These are phyloP conservation scores for Squalus acanthias DNA, from an alignment of 2,797 vertebrate genomes.

Conservation along the genomic window DNA sequence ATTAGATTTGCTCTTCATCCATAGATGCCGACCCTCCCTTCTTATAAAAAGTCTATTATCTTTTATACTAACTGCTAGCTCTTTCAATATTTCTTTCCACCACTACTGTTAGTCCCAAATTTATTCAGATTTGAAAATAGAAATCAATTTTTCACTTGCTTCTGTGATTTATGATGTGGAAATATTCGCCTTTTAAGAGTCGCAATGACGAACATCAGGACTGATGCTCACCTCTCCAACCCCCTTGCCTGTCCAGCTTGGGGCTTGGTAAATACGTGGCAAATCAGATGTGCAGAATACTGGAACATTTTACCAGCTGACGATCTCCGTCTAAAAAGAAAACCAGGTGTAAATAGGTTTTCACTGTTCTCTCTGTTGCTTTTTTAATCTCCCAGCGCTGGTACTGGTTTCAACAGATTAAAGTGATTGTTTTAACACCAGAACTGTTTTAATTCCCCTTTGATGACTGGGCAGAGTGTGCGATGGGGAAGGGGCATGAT, in stretches of 20 bases:
- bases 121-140: not conserved
- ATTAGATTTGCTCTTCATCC: not conserved
- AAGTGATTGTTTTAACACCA: not conserved
- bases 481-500: conserved; percentile 41
- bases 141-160: not conserved
- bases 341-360: not conserved
- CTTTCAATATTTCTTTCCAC: not conserved
- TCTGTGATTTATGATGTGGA: not conserved
- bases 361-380: not conserved
- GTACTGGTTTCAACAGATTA: not conserved
- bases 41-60: not conserved
- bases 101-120: not conserved
- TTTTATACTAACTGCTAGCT: not conserved
- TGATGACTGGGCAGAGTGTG: conserved; percentile 39
- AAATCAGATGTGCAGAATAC: not conserved
- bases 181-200: not conserved
- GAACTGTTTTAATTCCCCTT: not conserved
- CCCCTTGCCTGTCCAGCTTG: not conserved
- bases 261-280: not conserved
- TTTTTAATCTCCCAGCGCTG: too few species aligned
- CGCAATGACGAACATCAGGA: not conserved
- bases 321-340: not conserved
- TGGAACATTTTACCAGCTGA: not conserved
- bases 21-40: not conserved
- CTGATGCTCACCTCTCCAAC: not conserved